phyloP scores from a whole-genome alignment of 1,140 invertebrate genomes.

The Atta texana region DNA sequence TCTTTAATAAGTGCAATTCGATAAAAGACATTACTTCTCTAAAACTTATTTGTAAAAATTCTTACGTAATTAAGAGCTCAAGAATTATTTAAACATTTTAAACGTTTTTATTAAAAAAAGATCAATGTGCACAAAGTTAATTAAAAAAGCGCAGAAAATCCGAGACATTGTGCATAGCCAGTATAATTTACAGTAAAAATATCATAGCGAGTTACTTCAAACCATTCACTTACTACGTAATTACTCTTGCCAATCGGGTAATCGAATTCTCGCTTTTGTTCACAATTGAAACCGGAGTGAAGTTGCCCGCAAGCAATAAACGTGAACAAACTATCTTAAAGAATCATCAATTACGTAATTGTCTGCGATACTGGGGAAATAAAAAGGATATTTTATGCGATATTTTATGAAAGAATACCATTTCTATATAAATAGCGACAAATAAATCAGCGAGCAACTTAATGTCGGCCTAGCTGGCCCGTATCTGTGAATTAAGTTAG shows the following conservation, averaged over 20 bases:
- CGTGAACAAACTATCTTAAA: constrained; percentile 39
- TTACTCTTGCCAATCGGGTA: constrained; percentile 62
- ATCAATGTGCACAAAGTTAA: neutral
- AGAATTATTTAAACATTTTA: neutral
- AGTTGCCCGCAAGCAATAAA: neutral
- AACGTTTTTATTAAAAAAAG: neutral
- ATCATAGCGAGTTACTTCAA: constrained; percentile 52
- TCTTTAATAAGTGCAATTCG: neutral
- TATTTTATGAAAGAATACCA: neutral
- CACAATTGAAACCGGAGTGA: neutral
- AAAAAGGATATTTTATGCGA: neutral
- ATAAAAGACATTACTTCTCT: neutral
- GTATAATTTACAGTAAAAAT: constrained; percentile 33
- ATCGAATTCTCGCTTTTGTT: constrained; percentile 64
- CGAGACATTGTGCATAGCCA: neutral
- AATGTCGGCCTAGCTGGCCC: no score
- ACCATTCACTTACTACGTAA: constrained; percentile 63
- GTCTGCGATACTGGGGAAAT: neutral
- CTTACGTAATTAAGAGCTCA: neutral
- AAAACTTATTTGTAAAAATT: neutral
- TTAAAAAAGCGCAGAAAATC: neutral
- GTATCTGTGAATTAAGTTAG: no score
- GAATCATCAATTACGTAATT: constrained; percentile 48
- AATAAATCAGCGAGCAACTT: constrained; percentile 15
- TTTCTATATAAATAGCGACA: constrained; percentile 34